Evolutionary conservation across 2,113 vertebrate genomes (phyloP).

Genomic region (Globicephala melas): DNA sequence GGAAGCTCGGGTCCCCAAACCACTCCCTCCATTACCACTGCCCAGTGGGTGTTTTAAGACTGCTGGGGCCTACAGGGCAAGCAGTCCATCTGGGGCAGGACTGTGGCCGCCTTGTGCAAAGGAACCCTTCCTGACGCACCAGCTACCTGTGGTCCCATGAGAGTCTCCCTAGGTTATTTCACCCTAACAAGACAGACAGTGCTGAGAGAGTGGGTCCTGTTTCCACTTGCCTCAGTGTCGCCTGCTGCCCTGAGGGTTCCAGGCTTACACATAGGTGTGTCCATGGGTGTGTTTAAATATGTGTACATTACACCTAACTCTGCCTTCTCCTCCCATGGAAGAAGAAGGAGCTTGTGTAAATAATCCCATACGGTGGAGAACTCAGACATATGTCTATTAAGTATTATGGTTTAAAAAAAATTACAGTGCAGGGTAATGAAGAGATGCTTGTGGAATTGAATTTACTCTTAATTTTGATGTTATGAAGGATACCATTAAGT

Average conservation of each 20-base stretch:
- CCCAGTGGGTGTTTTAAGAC: neutral
- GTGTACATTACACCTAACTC: neutral
- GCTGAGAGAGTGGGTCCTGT: neutral
- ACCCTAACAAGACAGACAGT: neutral
- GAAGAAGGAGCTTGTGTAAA: neutral
- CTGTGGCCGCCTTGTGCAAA: accelerated
- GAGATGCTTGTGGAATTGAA: neutral
- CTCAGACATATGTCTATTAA: neutral
- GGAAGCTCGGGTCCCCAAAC: neutral
- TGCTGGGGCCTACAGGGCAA: neutral
- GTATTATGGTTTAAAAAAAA: neutral
- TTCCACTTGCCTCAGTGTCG: neutral
- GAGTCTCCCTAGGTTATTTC: neutral
- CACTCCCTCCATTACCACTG: neutral
- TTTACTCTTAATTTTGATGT: neutral
- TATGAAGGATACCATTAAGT: neutral
- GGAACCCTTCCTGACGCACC: neutral
- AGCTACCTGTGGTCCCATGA: neutral
- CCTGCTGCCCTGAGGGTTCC: neutral
- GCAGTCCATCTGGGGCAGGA: accelerated
- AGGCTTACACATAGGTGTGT: neutral
- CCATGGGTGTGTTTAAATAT: neutral
- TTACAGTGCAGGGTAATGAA: neutral
- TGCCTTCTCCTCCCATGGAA: neutral
- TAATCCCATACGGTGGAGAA: neutral